Evolutionary conservation across 2,888 invertebrate genomes (phyloP).

Genomic region (Parelbella ahira): DNA sequence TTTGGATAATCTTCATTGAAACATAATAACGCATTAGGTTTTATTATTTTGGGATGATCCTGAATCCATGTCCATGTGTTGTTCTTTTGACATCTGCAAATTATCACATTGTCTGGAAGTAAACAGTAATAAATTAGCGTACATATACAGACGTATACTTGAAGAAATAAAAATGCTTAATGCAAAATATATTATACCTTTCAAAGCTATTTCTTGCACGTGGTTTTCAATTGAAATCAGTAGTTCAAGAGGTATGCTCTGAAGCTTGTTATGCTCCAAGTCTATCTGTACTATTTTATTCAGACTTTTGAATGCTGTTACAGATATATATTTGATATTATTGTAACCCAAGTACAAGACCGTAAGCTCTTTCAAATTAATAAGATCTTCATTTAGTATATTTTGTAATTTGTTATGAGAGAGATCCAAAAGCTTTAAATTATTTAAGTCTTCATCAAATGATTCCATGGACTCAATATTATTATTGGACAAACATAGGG

Average conservation of each 20-base stretch:
- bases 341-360: constrained; percentile 90
- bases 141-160: too few relatives aligned
- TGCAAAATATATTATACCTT: too few relatives aligned
- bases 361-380: constrained; percentile 87
- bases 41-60: constrained; percentile 85
- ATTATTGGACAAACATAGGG: constrained; percentile 92
- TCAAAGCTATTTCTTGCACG: constrained; percentile 87
- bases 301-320: constrained; percentile 88
- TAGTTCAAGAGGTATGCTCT: constrained; percentile 88
- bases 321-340: constrained; percentile 89
- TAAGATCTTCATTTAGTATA: constrained; percentile 88
- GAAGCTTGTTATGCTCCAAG: constrained; percentile 90
- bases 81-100: constrained; percentile 94
- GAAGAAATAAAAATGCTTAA: too few relatives aligned
- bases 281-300: constrained; percentile 89
- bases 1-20: constrained; percentile 65
- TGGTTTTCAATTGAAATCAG: constrained; percentile 91
- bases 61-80: constrained; percentile 96
- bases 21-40: constrained; percentile 56
- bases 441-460: constrained; percentile 87
- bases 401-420: constrained; percentile 91
- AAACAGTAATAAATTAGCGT: background rate
- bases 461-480: constrained; percentile 90
- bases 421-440: constrained; percentile 89
- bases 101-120: constrained; percentile 89